A percentile compares a stretch with the other conserved stretches of the same genome.
These are phyloP conservation scores for Lutjanus campechanus DNA, from an alignment of 2,797 vertebrate genomes.

Conservation along the genomic window DNA sequence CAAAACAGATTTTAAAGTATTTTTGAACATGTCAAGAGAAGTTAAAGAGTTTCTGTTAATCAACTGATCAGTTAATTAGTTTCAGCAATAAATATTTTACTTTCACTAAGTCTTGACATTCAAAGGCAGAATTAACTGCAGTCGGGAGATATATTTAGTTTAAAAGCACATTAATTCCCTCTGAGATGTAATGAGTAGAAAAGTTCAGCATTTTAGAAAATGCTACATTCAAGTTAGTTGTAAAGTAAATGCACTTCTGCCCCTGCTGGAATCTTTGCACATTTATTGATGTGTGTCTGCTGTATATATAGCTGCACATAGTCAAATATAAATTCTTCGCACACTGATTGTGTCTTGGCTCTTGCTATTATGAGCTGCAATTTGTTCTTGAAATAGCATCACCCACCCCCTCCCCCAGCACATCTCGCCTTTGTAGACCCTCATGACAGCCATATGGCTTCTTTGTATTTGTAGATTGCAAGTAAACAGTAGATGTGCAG, in stretches of 20 bases:
- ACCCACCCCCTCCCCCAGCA: slow-evolving; percentile 11
- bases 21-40: too few relatives aligned
- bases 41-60: neutral
- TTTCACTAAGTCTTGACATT: neutral
- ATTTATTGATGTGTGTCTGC: slow-evolving; percentile 9
- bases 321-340: slow-evolving; percentile 30
- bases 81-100: neutral
- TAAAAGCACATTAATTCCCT: neutral
- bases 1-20: too few relatives aligned
- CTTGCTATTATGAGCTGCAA: slow-evolving; percentile 26
- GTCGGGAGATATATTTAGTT: neutral
- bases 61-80: neutral
- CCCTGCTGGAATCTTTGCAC: slow-evolving; percentile 2
- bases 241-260: neutral
- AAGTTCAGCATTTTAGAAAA: neutral
- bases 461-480: slow-evolving; percentile 64
- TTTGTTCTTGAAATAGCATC: slow-evolving; percentile 56
- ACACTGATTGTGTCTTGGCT: slow-evolving; percentile 28
- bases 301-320: slow-evolving; percentile 7
- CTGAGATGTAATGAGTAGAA: neutral
- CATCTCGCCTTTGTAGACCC: slow-evolving; percentile 40
- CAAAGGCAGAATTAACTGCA: neutral
- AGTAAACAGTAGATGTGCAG: slow-evolving; percentile 62
- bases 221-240: neutral
- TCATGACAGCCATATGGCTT: slow-evolving; percentile 51